Conservation (phyloP, 2,888 invertebrate species). For the Deilephila porcellus region DNA sequence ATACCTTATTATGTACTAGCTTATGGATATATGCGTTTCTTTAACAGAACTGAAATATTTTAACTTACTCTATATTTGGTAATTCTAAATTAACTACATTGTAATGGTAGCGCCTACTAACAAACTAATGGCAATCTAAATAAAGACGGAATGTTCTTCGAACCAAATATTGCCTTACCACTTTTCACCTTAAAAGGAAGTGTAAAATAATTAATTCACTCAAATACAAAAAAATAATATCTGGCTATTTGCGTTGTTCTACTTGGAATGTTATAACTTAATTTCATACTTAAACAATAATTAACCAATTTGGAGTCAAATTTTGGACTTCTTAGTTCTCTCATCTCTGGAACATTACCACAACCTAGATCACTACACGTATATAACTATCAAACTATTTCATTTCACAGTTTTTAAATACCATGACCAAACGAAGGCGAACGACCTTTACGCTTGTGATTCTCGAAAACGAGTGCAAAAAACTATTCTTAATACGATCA, state of each 20-base stretch:
- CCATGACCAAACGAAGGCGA: conserved; percentile 33
- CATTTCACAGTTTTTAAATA: background rate
- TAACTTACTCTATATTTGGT: background rate
- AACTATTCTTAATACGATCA: conserved; percentile 40
- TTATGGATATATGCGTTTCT: too few relatives aligned
- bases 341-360: background rate
- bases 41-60: too few relatives aligned
- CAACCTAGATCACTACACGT: background rate
- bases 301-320: background rate
- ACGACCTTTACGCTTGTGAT: conserved; percentile 41
- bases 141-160: background rate
- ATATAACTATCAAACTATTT: background rate
- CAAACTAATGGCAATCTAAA: background rate
- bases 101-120: background rate
- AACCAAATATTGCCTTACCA: too few relatives aligned
- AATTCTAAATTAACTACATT: background rate
- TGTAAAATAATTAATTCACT: too few relatives aligned
- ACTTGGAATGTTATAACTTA: too few relatives aligned
- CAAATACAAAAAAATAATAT: too few relatives aligned
- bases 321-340: background rate
- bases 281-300: too few relatives aligned
- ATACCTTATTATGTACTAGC: too few relatives aligned
- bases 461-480: conserved; percentile 43
- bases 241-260: too few relatives aligned
- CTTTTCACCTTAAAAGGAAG: too few relatives aligned